Evolutionary conservation across 1,140 invertebrate species (phyloP).

Genomic region (Chrysomallon squamiferum): DNA sequence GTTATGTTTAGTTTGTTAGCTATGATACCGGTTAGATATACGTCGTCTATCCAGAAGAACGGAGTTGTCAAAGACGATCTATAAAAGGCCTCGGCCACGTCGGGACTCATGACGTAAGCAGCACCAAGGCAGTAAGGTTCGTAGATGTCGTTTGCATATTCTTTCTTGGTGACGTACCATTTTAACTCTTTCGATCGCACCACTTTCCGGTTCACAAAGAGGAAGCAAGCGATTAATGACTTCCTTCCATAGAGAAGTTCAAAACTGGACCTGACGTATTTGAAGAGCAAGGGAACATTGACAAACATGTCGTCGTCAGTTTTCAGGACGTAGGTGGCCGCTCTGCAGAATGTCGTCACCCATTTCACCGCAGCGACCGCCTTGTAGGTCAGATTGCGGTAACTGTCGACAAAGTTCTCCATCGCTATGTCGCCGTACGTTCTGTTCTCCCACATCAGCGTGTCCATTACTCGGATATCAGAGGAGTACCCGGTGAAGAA

Average conservation of each 20-base stretch:
- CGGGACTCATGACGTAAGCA: conserved; percentile 58
- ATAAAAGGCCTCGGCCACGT: conserved; percentile 56
- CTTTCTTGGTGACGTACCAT: conserved; percentile 61
- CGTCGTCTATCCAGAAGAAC: conserved; percentile 64
- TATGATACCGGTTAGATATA: conserved; percentile 61
- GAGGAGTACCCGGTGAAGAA: conserved; percentile 75
- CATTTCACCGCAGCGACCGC: conserved; percentile 86
- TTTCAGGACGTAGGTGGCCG: conserved; percentile 67
- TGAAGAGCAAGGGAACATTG: conserved; percentile 66
- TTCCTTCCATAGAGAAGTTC: conserved; percentile 12
- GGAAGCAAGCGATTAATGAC: conserved; percentile 49
- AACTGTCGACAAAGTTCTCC: conserved; percentile 79
- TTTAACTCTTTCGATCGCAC: conserved; percentile 60
- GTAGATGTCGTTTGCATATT: conserved; percentile 59
- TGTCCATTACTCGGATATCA: conserved; percentile 59
- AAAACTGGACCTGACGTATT: conserved; percentile 66
- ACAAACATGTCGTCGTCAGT: conserved; percentile 65
- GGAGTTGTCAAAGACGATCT: conserved; percentile 42
- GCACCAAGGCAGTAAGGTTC: conserved; percentile 65
- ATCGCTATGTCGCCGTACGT: conserved; percentile 77
- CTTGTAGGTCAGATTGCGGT: conserved; percentile 87
- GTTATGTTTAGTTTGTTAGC: conserved; percentile 33
- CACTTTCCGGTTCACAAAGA: conserved; percentile 50
- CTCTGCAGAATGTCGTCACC: conserved; percentile 71
- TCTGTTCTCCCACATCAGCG: conserved; percentile 70